A percentile compares a stretch with the other conserved stretches of the same genome.
Conservation (phyloP, 2,113 vertebrate genomes). For the Mormyrus iriodes region DNA sequence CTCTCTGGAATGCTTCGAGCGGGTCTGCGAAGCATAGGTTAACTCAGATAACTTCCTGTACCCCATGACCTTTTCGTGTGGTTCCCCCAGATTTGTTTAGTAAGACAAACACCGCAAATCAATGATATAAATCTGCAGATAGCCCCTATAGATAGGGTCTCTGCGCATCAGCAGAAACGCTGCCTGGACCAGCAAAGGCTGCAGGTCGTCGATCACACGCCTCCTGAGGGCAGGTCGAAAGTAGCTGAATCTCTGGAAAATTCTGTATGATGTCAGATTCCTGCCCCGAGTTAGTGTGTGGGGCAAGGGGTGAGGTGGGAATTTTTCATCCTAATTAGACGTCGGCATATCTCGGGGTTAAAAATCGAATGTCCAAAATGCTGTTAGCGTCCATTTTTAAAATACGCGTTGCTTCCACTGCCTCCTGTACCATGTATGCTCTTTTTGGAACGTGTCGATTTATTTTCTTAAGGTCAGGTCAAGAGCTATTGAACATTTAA, state of each 20-base stretch:
- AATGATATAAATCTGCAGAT: background rate
- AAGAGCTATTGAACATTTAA: background rate
- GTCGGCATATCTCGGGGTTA: background rate
- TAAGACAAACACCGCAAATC: background rate
- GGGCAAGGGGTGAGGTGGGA: background rate
- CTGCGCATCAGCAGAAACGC: background rate
- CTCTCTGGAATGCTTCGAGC: background rate
- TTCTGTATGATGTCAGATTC: background rate
- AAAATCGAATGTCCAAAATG: background rate
- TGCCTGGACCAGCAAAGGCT: background rate
- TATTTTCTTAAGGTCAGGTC: background rate
- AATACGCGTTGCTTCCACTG: background rate
- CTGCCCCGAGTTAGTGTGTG: background rate
- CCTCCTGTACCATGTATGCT: background rate
- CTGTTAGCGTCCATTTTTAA: background rate
- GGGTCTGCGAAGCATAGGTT: background rate
- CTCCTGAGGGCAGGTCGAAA: background rate
- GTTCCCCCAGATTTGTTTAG: background rate
- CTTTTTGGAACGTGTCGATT: background rate
- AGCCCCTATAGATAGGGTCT: background rate
- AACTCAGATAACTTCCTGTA: background rate
- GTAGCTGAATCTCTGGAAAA: conserved; percentile 3
- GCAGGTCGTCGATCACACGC: background rate
- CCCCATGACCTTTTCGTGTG: background rate
- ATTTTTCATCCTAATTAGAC: background rate